These are phyloP conservation scores for Brevimyrus niger DNA, from an alignment of 2,113 vertebrate species.

Conservation along the genomic window DNA sequence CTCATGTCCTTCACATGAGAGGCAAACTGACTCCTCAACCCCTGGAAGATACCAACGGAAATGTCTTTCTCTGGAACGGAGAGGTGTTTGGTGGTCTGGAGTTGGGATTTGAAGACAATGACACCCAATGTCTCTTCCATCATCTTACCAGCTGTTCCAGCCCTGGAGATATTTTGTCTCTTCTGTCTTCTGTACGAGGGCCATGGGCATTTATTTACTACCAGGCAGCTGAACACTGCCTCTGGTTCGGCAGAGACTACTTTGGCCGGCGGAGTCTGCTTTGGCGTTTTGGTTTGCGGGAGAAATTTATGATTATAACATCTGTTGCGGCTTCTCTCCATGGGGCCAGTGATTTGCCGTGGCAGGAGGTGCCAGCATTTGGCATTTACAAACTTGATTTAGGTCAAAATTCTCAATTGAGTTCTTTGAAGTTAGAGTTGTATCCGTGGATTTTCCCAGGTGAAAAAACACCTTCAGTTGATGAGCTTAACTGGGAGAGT, in stretches of 20 bases:
- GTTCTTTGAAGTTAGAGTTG: conserved; percentile 56
- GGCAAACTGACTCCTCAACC: conserved; percentile 77
- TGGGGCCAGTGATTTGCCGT: conserved; percentile 33
- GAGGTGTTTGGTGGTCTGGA: conserved; percentile 78
- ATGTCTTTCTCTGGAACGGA: conserved; percentile 87
- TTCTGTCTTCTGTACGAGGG: conserved; percentile 69
- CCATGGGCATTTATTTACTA: conserved; percentile 91
- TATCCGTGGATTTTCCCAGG: conserved; percentile 66
- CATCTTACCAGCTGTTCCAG: conserved; percentile 55
- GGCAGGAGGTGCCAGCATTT: conserved; percentile 79
- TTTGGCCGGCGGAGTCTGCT: conserved; percentile 89
- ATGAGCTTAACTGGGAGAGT: conserved; percentile 33
- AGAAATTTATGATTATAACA: conserved; percentile 53
- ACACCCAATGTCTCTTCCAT: conserved; percentile 66
- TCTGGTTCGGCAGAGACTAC: conserved; percentile 95
- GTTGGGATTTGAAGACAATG: conserved; percentile 67
- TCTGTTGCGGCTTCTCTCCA: conserved; percentile 62
- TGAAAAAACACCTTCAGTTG: conserved; percentile 19
- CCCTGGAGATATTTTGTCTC: conserved; percentile 61
- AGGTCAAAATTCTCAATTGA: conserved; percentile 38
- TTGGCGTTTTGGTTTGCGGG: conserved; percentile 62
- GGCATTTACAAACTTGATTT: conserved; percentile 82
- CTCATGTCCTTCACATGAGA: conserved; percentile 83
- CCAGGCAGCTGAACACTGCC: conserved; percentile 61
- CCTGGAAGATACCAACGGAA: conserved; percentile 61